A percentile compares a stretch with the other conserved stretches of the same genome.
phyloP scores from a whole-genome alignment of 2,113 vertebrate genomes.

The Ammodytes marinus region DNA sequence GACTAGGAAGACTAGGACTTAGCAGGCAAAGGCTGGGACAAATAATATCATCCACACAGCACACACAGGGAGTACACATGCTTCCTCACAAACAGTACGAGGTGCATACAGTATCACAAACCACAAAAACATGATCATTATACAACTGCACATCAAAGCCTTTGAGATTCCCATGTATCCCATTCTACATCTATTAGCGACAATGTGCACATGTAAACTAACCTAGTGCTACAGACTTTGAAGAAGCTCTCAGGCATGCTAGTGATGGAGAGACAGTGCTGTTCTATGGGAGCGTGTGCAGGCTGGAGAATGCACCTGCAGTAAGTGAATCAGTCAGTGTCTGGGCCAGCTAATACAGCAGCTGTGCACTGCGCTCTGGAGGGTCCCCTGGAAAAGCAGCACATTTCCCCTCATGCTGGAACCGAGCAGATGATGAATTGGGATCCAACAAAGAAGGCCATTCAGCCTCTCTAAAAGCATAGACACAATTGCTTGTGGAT shows the following conservation, averaged over 20 bases:
- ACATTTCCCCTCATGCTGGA: slow-evolving; percentile 32
- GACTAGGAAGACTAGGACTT: slow-evolving; percentile 10
- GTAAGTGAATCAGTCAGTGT: slow-evolving; percentile 70
- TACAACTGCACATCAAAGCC: background rate
- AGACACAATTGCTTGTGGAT: slow-evolving; percentile 59
- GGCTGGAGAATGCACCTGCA: slow-evolving; percentile 69
- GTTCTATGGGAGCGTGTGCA: slow-evolving; percentile 1
- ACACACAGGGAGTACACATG: slow-evolving; percentile 2
- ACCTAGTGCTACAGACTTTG: slow-evolving; percentile 24
- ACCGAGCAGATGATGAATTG: slow-evolving; percentile 63
- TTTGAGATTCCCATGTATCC: slow-evolving; percentile 14
- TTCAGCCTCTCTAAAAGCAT: slow-evolving; percentile 58
- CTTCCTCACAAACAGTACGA: background rate
- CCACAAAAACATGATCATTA: slow-evolving; percentile 4
- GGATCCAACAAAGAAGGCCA: slow-evolving; percentile 57
- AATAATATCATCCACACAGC: background rate
- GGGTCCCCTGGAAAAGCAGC: slow-evolving; percentile 52
- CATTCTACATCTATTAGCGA: background rate
- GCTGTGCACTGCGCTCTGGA: slow-evolving; percentile 64
- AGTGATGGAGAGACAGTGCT: slow-evolving; percentile 60
- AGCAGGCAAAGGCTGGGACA: background rate
- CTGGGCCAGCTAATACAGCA: slow-evolving; percentile 58
- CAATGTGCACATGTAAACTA: slow-evolving; percentile 21
- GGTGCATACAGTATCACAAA: background rate
- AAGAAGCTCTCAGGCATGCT: slow-evolving; percentile 14